Conservation (phyloP, 2,797 vertebrate species). For the Smutsia gigantea region DNA sequence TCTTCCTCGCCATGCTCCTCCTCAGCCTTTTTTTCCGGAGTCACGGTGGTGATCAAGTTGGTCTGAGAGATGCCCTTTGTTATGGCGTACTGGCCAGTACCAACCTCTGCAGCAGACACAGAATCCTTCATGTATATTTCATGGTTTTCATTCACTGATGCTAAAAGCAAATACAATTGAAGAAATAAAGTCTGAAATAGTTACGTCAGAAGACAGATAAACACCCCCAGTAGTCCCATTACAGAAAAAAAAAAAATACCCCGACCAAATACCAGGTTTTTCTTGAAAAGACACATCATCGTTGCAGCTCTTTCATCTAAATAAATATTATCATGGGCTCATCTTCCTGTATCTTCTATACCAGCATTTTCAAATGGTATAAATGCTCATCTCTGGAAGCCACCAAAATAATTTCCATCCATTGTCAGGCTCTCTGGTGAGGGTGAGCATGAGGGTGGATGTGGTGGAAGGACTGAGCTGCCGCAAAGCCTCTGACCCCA, state of each 20-base stretch:
- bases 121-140: slow-evolving; percentile 96
- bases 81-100: slow-evolving; percentile 92
- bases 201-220: slow-evolving; percentile 81
- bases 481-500: background rate
- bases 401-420: background rate
- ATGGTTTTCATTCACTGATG: slow-evolving; percentile 95
- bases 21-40: slow-evolving; percentile 94
- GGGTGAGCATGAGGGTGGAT: no score
- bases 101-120: slow-evolving; percentile 94
- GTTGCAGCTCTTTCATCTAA: background rate
- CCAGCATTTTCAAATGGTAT: slow-evolving; percentile 50
- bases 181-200: slow-evolving; percentile 87
- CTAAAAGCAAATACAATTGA: slow-evolving; percentile 90
- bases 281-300: background rate
- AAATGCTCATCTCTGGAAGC: slow-evolving; percentile 61
- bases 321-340: background rate
- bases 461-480: background rate
- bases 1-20: slow-evolving; percentile 93
- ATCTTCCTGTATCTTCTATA: background rate
- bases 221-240: slow-evolving; percentile 60
- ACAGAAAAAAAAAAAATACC: slow-evolving; percentile 28
- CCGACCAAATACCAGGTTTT: background rate
- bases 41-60: slow-evolving; percentile 96
- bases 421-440: background rate
- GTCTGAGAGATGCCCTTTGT: slow-evolving; percentile 94